Base-by-base conservation (phyloP, 2,113 vertebrate species). In the mouse (Mus musculus) region DNA sequence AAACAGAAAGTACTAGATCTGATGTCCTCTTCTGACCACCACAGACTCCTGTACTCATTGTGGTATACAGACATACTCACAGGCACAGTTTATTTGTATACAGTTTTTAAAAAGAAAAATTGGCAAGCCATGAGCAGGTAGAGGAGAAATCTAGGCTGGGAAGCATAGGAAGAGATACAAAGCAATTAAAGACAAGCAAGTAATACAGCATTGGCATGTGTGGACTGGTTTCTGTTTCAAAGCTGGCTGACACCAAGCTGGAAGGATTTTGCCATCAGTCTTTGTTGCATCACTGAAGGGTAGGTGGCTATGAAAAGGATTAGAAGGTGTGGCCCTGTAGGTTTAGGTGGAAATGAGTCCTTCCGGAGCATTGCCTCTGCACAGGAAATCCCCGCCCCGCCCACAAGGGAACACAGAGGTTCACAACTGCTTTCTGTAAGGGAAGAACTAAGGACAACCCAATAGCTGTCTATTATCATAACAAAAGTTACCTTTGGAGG, bases 401-500 rank as follows among this genome's bases (percentile, higher is more conserved):
- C 33, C 33, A 52, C 42, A 46, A 67, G 33, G 54, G 63, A 90
- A 78, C n/a, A 30, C 6, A 52, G 12, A 84, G 16, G 36, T 54
- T 76, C 30, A 30, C 72, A 9, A 71, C 19, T 52, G 1, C 22
- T 72, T 39, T 88, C 67, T 56, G 46, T 42, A 39, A 13, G 22
- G 13, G 7, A 30, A 22, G 36, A 8, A 39, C 10, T 56, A 30
- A 39, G 65, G 52, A 52, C 7, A 69, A 24, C 4, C n/a, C 72
- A 24, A 92, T 85, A 88, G 88, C 80, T 73, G 11, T 28, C 20
- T 6, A 65, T 81, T 88, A 46, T 22, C 42, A 42, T 24, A 88
- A 36, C n/a, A 86, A 86, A 91, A 93, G 69, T 63, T 52, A 95
- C 49, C 28, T 84, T 59, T 87, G 82, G 72, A 20, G 54, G 54